Conservation (phyloP, 1,140 invertebrate genomes). For the Solenopsis invicta region DNA sequence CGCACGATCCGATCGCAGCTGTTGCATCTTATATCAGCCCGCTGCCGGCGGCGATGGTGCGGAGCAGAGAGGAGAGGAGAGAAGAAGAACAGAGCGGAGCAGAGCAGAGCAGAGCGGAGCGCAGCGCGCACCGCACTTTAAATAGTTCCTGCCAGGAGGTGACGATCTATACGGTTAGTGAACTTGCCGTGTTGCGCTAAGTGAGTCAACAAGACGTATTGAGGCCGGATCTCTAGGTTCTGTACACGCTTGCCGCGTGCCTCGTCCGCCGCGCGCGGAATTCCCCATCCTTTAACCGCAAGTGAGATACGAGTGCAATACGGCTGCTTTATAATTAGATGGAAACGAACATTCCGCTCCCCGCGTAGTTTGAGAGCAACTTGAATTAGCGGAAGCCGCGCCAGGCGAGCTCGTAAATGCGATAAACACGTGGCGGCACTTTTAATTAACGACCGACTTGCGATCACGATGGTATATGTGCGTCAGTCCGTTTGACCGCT, state of each 20-base stretch:
- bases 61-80: background rate
- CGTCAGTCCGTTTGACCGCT: conserved; percentile 33
- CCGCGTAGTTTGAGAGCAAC: conserved; percentile 21
- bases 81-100: background rate
- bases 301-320: conserved; percentile 62
- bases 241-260: conserved; percentile 2
- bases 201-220: conserved; percentile 62
- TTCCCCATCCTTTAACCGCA: conserved; percentile 53
- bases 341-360: conserved; percentile 49
- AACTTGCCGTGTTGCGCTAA: conserved; percentile 64
- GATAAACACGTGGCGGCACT: conserved; percentile 62
- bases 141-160: conserved; percentile 74
- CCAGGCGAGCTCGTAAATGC: conserved; percentile 47
- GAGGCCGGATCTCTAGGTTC: conserved; percentile 45
- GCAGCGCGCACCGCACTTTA: conserved; percentile 61
- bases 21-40: conserved; percentile 75
- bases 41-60: conserved; percentile 22
- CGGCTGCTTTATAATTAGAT: conserved; percentile 61
- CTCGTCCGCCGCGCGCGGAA: conserved; percentile 43
- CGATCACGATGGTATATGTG: background rate
- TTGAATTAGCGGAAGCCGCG: conserved; percentile 49
- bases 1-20: conserved; percentile 76
- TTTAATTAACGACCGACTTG: conserved; percentile 49
- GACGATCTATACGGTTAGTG: conserved; percentile 77
- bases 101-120: background rate